phyloP scores from a whole-genome alignment of 2,113 vertebrate species.

The Pedetes capensis region DNA sequence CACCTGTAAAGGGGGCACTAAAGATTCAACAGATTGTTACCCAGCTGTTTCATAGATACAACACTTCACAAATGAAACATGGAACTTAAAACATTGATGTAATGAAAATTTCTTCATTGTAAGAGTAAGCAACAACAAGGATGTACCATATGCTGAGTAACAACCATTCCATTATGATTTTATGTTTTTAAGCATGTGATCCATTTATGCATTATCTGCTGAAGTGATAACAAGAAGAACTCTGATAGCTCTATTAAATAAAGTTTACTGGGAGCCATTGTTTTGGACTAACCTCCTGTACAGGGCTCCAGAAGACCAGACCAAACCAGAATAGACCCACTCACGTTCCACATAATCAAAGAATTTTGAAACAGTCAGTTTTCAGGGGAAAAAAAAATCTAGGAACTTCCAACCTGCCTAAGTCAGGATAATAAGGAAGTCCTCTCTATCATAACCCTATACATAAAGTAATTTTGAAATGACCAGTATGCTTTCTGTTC shows the following conservation, averaged over 20 bases:
- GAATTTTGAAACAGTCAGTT: background rate
- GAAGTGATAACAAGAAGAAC: background rate
- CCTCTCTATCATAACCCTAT: background rate
- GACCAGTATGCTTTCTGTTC: background rate
- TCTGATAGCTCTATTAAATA: background rate
- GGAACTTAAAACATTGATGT: background rate
- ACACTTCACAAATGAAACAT: conserved; percentile 12
- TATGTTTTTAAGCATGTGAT: background rate
- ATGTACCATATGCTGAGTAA: background rate
- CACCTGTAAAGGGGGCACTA: background rate
- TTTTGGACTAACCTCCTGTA: background rate
- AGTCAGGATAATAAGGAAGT: background rate
- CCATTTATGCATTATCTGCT: background rate
- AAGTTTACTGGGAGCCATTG: background rate
- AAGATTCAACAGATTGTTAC: background rate
- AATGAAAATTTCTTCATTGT: background rate
- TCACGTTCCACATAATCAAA: background rate
- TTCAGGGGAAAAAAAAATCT: background rate
- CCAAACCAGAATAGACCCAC: background rate
- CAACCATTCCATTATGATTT: background rate
- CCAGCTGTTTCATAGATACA: background rate
- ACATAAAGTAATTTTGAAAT: background rate
- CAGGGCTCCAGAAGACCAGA: background rate
- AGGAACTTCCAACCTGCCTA: background rate
- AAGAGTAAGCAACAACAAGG: background rate